phyloP scores from a whole-genome alignment of 2,113 vertebrate species.

The Nothoprocta pentlandii region DNA sequence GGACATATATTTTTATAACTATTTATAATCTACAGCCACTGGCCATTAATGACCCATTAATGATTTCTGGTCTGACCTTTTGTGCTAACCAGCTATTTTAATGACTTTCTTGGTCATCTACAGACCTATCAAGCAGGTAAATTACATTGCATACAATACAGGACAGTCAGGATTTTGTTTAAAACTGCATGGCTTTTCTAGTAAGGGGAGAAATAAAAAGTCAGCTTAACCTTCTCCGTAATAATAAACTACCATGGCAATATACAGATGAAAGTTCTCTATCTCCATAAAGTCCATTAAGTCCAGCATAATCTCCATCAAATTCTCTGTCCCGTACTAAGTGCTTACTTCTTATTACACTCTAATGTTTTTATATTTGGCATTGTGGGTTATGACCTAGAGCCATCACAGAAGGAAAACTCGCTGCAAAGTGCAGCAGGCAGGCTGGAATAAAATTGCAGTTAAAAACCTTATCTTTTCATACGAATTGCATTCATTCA shows the following conservation, averaged over 20 bases:
- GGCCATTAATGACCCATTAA: background rate
- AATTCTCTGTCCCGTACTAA: background rate
- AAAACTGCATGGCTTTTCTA: background rate
- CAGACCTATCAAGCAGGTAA: background rate
- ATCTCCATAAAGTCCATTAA: too few relatives aligned
- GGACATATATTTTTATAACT: background rate
- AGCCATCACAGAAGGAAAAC: background rate
- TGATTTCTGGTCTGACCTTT: background rate
- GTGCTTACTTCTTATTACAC: background rate
- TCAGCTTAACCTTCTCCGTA: background rate
- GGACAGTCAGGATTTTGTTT: background rate
- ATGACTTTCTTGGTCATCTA: background rate
- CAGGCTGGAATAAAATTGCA: background rate
- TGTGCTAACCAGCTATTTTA: background rate
- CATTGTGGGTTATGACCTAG: background rate
- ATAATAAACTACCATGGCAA: background rate
- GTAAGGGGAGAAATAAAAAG: background rate
- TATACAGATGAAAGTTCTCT: background rate
- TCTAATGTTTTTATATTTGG: background rate
- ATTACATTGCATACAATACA: background rate
- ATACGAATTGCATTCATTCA: background rate
- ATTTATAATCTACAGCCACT: background rate
- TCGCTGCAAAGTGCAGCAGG: background rate
- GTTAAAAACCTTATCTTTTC: background rate
- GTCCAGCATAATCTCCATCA: background rate